phyloP scores from a whole-genome alignment of 2,113 vertebrate genomes.

The Pseudorasbora parva region DNA sequence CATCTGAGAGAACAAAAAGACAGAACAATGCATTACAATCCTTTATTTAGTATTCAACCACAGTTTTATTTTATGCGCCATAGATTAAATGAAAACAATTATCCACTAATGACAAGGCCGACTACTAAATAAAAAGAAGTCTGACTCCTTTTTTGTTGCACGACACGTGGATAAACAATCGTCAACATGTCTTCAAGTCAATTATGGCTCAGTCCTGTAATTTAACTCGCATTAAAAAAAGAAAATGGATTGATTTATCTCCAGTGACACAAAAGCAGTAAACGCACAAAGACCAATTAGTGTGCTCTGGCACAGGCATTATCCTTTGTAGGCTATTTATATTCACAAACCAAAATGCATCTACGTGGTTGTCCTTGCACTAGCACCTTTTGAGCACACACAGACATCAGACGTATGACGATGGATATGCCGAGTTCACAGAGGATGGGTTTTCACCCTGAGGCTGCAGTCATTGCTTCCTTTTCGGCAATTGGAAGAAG shows the following conservation, averaged over 20 bases:
- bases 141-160: not conserved
- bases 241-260: slow-evolving; percentile 28
- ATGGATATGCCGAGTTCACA: not conserved
- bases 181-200: slow-evolving; percentile 40
- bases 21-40: not conserved
- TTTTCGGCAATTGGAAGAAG: not conserved
- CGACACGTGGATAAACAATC: slow-evolving; percentile 1
- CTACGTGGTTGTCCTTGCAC: not conserved
- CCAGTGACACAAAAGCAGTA: slow-evolving; percentile 15
- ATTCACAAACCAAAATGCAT: not conserved
- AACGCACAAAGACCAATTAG: not conserved
- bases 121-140: not conserved
- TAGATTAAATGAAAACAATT: not conserved
- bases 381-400: not conserved
- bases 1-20: not conserved
- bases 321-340: slow-evolving; percentile 11
- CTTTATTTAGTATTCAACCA: not conserved
- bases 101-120: slow-evolving; percentile 10
- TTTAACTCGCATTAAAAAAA: slow-evolving; percentile 3
- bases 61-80: not conserved
- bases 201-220: slow-evolving; percentile 36
- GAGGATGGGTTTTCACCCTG: not conserved
- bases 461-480: not conserved
- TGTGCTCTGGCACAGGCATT: not conserved
- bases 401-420: not conserved